Base-by-base conservation (phyloP, 2,888 invertebrate species). In the Philereme vetulata region DNA sequence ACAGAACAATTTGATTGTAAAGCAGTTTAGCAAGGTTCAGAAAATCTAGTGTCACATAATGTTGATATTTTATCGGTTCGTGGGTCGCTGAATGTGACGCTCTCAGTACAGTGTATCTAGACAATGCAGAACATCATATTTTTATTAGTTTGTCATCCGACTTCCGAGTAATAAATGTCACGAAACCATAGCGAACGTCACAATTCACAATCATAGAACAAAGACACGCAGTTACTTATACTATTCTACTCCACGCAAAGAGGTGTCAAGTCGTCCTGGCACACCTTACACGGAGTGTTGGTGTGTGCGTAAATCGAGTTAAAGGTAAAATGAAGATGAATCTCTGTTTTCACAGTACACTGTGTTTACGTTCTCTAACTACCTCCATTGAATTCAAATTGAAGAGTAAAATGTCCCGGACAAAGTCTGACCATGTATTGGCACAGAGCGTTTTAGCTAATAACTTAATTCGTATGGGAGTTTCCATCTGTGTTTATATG, bases 391-490 rank as follows among this genome's bases (percentile, higher is more conserved):
- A 89, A 91, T 90, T 89, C 86, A 88, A 89, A 90, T 90, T 84
- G 85, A 86, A 85, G 88, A 84, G 88, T 86, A 83, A 86, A 90
- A 86, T 83, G 84, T 80, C 50, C 67, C 67, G 74, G 72, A 74
- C 80, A 75, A 68, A 74, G 77, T 73, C 79, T 76, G 71, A 72
- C 72, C 81, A 77, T 80, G 85, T 84, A 87, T 83, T 80, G 82
- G 80, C 76, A 80, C 79, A 76, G 79, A 77, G 78, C 83, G 82
- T 80, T 86, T 80, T 84, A 81, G 87, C 86, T 89, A 90, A 90
- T 90, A 90, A 87, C 90, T 87, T 88, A 90, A 90, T 88, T 85
- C 89, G 85, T 82, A 81, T 88, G 90, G 86, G 90, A 90, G 84
- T 76, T 74, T 72, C 74, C 86, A 87, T 78, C 81, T 88, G 86